Percentiles rank a stretch among this genome's conserved stretches.
phyloP scores from a whole-genome alignment of 92 coral and sea anemone genomes.

The Zoanthus solanderi region DNA sequence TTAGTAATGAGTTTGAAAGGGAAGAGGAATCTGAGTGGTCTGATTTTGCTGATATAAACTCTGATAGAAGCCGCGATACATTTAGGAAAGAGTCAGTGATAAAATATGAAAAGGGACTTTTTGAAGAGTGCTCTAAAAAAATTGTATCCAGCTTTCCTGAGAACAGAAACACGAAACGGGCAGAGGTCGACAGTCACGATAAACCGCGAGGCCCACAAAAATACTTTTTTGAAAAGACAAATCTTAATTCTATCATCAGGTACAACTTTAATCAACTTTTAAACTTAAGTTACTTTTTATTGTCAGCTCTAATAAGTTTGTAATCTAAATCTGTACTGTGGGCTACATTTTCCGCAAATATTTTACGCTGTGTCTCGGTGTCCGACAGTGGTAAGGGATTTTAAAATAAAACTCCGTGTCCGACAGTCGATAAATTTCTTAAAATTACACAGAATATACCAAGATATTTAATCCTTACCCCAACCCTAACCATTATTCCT shows the following conservation, averaged over 20 bases:
- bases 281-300: neutral
- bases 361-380: no score
- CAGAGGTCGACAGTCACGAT: neutral
- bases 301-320: neutral
- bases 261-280: neutral
- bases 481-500: no score
- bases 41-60: constrained; percentile 27
- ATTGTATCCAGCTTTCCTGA: constrained; percentile 23
- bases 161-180: constrained; percentile 7
- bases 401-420: no score
- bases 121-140: constrained; percentile 19
- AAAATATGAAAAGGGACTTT: constrained; percentile 8
- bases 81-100: constrained; percentile 25
- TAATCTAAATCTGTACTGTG: neutral
- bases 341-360: no score
- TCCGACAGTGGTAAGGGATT: no score
- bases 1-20: constrained; percentile 35
- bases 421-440: no score
- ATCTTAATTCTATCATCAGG: constrained; percentile 41
- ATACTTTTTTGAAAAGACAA: constrained; percentile 3
- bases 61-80: constrained; percentile 19
- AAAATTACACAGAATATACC: no score
- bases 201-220: neutral
- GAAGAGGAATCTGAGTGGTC: constrained; percentile 46
- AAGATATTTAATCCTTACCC: no score